Conservation (phyloP, 2,888 invertebrate genomes). For the Zonitis immaculata region DNA sequence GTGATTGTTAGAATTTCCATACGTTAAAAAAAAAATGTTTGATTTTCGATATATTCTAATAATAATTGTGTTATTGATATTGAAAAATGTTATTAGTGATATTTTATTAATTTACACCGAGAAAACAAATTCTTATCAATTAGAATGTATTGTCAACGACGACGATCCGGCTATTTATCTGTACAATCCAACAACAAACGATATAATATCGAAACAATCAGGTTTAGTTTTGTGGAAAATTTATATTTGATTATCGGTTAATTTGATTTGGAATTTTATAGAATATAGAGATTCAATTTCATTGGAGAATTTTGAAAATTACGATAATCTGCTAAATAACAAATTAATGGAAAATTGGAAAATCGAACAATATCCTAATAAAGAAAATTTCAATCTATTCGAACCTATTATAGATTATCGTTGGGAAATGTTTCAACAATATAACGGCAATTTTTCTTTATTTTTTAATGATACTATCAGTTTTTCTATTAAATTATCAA, state of each 20-base stretch:
- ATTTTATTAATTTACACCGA: neutral
- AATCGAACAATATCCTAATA: neutral
- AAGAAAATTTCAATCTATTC: neutral
- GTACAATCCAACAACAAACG: neutral
- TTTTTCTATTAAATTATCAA: neutral
- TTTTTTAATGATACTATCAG: neutral
- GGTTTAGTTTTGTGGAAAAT: neutral
- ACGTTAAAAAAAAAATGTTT: neutral
- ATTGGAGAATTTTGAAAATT: neutral
- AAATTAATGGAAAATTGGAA: neutral
- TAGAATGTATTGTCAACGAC: neutral
- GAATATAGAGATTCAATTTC: neutral
- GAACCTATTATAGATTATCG: neutral
- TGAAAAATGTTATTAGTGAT: neutral
- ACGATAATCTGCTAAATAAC: neutral
- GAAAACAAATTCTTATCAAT: neutral
- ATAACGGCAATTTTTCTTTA: neutral
- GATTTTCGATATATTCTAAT: neutral
- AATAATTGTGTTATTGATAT: neutral
- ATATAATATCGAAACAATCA: neutral
- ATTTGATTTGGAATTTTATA: neutral
- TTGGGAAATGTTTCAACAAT: neutral
- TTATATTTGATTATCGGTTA: too few species aligned
- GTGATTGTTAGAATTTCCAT: neutral
- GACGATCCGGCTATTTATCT: neutral